Evolutionary conservation across 1,140 invertebrate species (phyloP), one percentile per base, ranked within the genome.

Genomic region (Triops cancriformis): DNA sequence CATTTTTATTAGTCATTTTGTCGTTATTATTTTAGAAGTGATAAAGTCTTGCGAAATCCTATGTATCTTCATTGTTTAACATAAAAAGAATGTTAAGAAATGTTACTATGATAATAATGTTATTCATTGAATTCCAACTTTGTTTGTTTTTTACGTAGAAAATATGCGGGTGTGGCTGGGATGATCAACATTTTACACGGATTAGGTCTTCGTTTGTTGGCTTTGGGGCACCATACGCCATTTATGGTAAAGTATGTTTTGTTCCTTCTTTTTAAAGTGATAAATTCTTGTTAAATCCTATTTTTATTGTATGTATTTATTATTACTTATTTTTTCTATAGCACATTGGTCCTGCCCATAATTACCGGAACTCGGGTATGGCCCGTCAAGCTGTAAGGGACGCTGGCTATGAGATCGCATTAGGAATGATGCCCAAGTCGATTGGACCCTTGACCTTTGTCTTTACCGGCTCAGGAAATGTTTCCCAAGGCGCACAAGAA

Each of bases 101-200:
- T n/a, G n/a, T n/a, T n/a, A n/a, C n/a, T n/a, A n/a, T n/a, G n/a
- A n/a, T n/a, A n/a, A n/a, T n/a, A n/a, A n/a, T n/a, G n/a, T n/a
- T n/a, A n/a, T n/a, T n/a, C n/a, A n/a, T n/a, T n/a, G n/a, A n/a
- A n/a, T n/a, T n/a, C n/a, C n/a, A n/a, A n/a, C 7, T 37, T 37
- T 7, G 31, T 37, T 37, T 14, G 10, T 64, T 10, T 64, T 64
- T 64, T 64, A 64, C 14, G n/a, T n/a, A 64, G 51, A 23, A 98
- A 98, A 84, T 99, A 98, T 86, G 98, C 98, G 0, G 97, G 98
- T 2, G 95, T 99, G 2, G 96, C 97, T 26, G 98, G 98, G 1
- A 99, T 98, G 92, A 94, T 99, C 31, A 98, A 99, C 83, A 99
- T 99, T 80, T 86, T 99, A 1, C 97, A 99, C 83, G 98, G 98